phyloP scores from a whole-genome alignment of 2,113 vertebrate species.

The Chaetorhynchus papuensis region DNA sequence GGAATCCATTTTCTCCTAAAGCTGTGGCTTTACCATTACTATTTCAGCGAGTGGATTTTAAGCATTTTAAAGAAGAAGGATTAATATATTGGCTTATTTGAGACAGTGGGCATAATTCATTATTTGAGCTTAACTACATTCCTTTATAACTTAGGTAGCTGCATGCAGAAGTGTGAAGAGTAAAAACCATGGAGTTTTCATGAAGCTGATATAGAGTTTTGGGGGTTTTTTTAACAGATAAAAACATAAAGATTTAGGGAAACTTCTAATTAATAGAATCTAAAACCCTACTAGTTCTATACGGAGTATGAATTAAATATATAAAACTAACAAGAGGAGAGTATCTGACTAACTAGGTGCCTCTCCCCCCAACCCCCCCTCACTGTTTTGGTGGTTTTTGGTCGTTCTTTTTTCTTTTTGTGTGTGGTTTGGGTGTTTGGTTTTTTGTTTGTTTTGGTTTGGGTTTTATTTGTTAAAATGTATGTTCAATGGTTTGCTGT shows the following conservation, averaged over 20 bases:
- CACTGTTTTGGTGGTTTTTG: no score
- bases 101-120: not conserved
- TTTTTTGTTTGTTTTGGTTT: not conserved
- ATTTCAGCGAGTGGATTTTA: not conserved
- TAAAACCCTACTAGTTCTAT: not conserved
- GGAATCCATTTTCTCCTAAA: not conserved
- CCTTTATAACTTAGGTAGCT: not conserved
- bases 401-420: not conserved
- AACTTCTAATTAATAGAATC: not conserved
- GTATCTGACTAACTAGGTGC: not conserved
- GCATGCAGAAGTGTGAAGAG: not conserved
- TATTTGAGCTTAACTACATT: not conserved
- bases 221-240: rapidly evolving
- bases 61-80: not conserved
- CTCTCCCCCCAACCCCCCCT: no score
- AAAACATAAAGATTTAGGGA: not conserved
- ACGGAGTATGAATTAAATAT: not conserved
- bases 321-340: not conserved
- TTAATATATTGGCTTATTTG: not conserved
- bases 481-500: not conserved
- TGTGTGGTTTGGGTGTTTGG: not conserved
- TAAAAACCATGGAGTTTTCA: not conserved
- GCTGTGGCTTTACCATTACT: not conserved
- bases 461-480: not conserved
- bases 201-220: not conserved